Evolutionary conservation across 2,797 vertebrate species (phyloP).

Genomic region (Acanthurus leucopareius): DNA sequence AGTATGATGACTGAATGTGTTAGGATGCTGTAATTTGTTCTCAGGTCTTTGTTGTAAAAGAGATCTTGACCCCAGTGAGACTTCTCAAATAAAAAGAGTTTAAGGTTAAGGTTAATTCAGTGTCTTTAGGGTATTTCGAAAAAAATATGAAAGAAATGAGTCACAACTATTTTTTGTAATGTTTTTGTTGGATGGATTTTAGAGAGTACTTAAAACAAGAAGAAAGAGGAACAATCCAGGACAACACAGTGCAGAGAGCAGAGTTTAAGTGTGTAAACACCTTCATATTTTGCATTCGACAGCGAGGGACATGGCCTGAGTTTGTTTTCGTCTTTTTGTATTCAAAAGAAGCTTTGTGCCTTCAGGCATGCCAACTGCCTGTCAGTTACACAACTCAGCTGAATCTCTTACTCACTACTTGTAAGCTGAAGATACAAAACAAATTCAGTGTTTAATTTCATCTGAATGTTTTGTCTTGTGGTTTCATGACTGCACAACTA

Average conservation of each 20-base stretch:
- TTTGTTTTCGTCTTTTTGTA: conserved; percentile 28
- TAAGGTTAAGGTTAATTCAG: conserved; percentile 10
- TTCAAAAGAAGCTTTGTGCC: conserved; percentile 12
- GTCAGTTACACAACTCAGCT: conserved; percentile 19
- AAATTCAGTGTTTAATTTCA: neutral
- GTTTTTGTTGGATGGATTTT: neutral
- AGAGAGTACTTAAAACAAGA: neutral
- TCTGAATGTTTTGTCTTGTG: conserved; percentile 1
- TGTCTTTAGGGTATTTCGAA: neutral
- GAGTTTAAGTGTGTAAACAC: conserved; percentile 6
- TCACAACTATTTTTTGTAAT: neutral
- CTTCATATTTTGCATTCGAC: conserved; percentile 9
- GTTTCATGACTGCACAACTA: neutral
- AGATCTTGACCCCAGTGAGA: too few species aligned
- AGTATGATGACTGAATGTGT: too few species aligned
- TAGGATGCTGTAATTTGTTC: too few species aligned
- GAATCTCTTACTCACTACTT: conserved; percentile 11
- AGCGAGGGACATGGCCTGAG: conserved; percentile 15
- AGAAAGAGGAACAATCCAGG: neutral
- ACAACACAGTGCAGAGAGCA: neutral
- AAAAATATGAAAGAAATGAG: conserved; percentile 1
- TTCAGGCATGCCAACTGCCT: conserved; percentile 8
- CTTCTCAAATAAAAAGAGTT: too few species aligned
- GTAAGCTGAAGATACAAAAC: conserved; percentile 6
- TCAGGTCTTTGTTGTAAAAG: too few species aligned